A percentile compares a stretch with the other conserved stretches of the same genome.
Evolutionary conservation across 2,888 invertebrate species (phyloP).

Genomic region (Pyrrhosoma nymphula): DNA sequence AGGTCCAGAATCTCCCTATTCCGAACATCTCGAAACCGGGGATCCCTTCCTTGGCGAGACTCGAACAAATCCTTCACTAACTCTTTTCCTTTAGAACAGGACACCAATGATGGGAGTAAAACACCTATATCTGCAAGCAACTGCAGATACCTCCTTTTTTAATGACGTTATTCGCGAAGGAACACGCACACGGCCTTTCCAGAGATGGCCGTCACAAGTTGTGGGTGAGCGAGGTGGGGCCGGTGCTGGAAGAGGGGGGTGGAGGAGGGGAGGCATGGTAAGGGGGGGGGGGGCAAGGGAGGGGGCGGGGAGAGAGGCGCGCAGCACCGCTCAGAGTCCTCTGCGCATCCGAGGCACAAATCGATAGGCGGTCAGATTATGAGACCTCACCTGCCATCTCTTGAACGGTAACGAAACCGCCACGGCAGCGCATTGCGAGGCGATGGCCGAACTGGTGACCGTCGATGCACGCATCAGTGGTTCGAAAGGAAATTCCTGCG

Average conservation of each 20-base stretch:
- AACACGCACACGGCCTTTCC: slow-evolving; percentile 61
- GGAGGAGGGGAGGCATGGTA: no score
- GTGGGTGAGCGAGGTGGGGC: slow-evolving; percentile 38
- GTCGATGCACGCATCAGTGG: no score
- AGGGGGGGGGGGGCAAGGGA: not conserved
- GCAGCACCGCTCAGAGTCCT: slow-evolving; percentile 17
- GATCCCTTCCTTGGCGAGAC: not conserved
- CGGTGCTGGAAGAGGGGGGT: not conserved
- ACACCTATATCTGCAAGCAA: slow-evolving; percentile 61
- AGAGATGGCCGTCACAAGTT: slow-evolving; percentile 64
- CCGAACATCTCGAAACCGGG: slow-evolving; percentile 54
- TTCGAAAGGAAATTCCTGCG: no score
- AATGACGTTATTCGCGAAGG: slow-evolving; percentile 40
- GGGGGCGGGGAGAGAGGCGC: slow-evolving; percentile 29
- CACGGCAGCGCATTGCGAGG: not conserved
- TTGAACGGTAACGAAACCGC: not conserved
- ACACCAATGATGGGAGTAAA: slow-evolving; percentile 55
- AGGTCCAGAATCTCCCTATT: slow-evolving; percentile 65
- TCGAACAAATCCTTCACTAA: slow-evolving; percentile 56
- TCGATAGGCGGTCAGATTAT: slow-evolving; percentile 46
- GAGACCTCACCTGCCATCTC: slow-evolving; percentile 48
- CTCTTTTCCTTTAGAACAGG: slow-evolving; percentile 49
- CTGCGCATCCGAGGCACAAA: slow-evolving; percentile 30
- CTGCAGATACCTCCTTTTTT: slow-evolving; percentile 63
- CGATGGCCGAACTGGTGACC: no score